Percentiles rank a stretch among this genome's conserved stretches.
These are phyloP conservation scores for Sebastes iracundus DNA, from an alignment of 2,797 vertebrate species.

Conservation along the genomic window DNA sequence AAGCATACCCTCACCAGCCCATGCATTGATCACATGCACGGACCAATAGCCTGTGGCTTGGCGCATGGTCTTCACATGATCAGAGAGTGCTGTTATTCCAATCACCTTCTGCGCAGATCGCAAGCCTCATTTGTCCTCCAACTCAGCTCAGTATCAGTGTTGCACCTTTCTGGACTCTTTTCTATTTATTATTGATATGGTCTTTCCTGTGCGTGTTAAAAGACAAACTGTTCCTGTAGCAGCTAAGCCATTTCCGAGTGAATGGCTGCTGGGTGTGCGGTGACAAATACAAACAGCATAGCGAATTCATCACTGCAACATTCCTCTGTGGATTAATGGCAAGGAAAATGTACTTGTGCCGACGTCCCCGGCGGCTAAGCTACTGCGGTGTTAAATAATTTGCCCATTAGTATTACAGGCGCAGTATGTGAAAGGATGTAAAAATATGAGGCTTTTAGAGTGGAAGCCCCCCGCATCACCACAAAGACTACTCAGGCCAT, in stretches of 20 bases:
- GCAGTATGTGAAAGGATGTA: conserved; percentile 11
- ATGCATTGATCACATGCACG: no score
- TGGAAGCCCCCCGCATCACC: conserved; percentile 9
- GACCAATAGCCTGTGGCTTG: no score
- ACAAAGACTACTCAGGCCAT: conserved; percentile 28
- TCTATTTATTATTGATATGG: no score
- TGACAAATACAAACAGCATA: conserved; percentile 40
- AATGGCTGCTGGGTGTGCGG: conserved; percentile 13
- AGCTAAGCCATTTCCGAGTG: conserved; percentile 16
- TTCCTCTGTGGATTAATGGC: conserved; percentile 51
- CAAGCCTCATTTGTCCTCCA: no score
- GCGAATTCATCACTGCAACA: conserved; percentile 26
- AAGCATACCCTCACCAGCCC: no score
- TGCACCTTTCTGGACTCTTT: no score
- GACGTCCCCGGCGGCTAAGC: background rate
- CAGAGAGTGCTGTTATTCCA: no score
- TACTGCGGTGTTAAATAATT: conserved; percentile 34
- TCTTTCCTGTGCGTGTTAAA: background rate
- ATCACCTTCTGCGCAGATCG: no score
- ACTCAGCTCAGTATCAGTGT: no score
- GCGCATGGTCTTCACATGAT: no score
- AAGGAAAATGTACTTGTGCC: conserved; percentile 29
- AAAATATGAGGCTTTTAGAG: conserved; percentile 32
- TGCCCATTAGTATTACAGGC: conserved; percentile 30
- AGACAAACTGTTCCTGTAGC: conserved; percentile 9